Evolutionary conservation across 2,888 invertebrate genomes (phyloP), one percentile per base, ranked within the genome.

Genomic region (Autographa pulchrina): DNA sequence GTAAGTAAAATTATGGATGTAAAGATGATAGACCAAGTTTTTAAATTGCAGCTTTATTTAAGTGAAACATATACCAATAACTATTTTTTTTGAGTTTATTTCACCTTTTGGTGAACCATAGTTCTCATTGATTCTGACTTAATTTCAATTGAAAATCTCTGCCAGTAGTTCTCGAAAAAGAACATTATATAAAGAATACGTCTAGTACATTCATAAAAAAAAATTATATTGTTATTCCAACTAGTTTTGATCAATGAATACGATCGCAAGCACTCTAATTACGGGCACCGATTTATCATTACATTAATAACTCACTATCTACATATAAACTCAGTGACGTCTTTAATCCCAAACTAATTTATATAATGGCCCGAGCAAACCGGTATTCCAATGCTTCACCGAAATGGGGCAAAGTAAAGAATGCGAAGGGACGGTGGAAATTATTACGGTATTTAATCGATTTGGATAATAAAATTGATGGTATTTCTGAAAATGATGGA

Each of bases 291-390:
- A 75, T 75, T 82, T 79, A 81, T 88, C 82, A 85, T 86, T 85
- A 20, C 54, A 2, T 13, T 3, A 3, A 84, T 82, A 84, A 80
- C 77, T 48, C 48, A 48, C n/a, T n/a, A n/a, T n/a, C n/a, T 86
- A 83, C 77, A 78, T 75, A 77, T 81, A 84, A 85, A 87, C 88
- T 89, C 78, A 74, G 80, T 72, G 77, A 75, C 80, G 74, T 82
- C 83, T 81, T 87, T 88, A 89, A 88, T 88, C 83, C 79, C 80
- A 79, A 87, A 84, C 85, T 88, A 88, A 89, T 89, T 88, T 86
- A 85, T 85, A 82, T 84, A 90, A 89, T 89, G 88, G 87, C 76
- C 76, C 16, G 63, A 74, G 75, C 78, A 84, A 88, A 88, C 86
- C 82, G 82, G 80, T 83, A 84, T 85, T 86, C 85, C 78, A 84